Evolutionary conservation across 2,888 invertebrate genomes (phyloP), one percentile per base, ranked within the genome.

Genomic region (Oligia fasciuncula): DNA sequence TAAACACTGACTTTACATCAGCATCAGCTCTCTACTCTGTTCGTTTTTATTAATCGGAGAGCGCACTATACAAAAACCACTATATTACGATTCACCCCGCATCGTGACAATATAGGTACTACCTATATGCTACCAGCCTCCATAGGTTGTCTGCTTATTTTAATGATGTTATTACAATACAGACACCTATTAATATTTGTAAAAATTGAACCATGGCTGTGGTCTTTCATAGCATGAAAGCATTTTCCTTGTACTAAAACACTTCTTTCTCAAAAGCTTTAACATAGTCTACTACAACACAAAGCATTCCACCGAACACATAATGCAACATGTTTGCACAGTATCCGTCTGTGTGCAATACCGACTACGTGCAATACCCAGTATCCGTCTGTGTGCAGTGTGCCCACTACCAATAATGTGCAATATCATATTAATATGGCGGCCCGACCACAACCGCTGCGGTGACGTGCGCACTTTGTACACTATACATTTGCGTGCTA

Each of bases 391-490:
- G 68, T 72, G 68, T 63, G 62, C 67, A 51, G 11, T 46, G 23
- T 54, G 51, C 23, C 29, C 14, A 35, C 57, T 81, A 71, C 75
- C 81, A 77, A 79, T 84, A 84, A 81, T 77, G 75, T 81, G 73
- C 69, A 86, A 81, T 88, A 83, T 77, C 63, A 70, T 80, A 76
- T 84, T 81, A 84, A 87, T 83, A 81, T 60, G 72, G 74, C 69
- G 51, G 62, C 65, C 43, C 11, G 43, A 76, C 76, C 74, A 68
- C 62, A 60, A 76, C 77, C 67, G 54, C 79, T 77, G 76, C 63
- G 69, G 76, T 79, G 57, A 54, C 66, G 76, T 72, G 14, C 69
- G 67, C 54, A 80, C 40, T 66, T 60, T 71, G 65, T 54, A 17
- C 4, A 11, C 62, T 29, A 62, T 62, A 60, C n/a, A n/a, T n/a